Percentiles rank a stretch among this genome's conserved stretches.
Evolutionary conservation across 2,888 invertebrate species (phyloP).

Genomic region (Podotricha telesiphe): DNA sequence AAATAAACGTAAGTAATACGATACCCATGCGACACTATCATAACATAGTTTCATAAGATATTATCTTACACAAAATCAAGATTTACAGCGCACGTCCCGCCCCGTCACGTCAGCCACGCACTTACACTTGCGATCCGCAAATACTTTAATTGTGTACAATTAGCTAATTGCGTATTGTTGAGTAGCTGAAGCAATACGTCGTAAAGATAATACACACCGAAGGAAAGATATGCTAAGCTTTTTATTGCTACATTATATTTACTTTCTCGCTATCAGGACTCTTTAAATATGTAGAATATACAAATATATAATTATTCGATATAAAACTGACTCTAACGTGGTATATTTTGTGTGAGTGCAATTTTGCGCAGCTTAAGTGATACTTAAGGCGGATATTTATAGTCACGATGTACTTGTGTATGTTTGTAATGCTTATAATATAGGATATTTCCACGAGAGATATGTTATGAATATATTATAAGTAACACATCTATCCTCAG

Average conservation of each 20-base stretch:
- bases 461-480: background rate
- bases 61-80: background rate
- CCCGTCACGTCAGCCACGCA: background rate
- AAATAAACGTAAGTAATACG: background rate
- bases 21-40: background rate
- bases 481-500: background rate
- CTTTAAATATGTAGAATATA: slow-evolving; percentile 9
- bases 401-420: no score
- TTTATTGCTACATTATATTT: slow-evolving; percentile 17
- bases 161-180: slow-evolving; percentile 1
- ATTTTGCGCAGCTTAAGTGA: no score
- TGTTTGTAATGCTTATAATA: background rate
- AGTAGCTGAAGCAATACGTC: background rate
- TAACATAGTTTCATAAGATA: background rate
- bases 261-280: background rate
- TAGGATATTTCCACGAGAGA: background rate
- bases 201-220: slow-evolving; percentile 20
- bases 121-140: slow-evolving; percentile 4
- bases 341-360: no score
- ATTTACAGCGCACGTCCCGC: background rate
- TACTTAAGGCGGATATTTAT: no score
- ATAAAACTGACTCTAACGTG: background rate
- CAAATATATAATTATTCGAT: background rate
- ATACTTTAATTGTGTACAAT: slow-evolving; percentile 27
- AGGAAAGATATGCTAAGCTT: slow-evolving; percentile 20